phyloP scores from a whole-genome alignment of 2,113 vertebrate genomes.

The Perccottus glenii region DNA sequence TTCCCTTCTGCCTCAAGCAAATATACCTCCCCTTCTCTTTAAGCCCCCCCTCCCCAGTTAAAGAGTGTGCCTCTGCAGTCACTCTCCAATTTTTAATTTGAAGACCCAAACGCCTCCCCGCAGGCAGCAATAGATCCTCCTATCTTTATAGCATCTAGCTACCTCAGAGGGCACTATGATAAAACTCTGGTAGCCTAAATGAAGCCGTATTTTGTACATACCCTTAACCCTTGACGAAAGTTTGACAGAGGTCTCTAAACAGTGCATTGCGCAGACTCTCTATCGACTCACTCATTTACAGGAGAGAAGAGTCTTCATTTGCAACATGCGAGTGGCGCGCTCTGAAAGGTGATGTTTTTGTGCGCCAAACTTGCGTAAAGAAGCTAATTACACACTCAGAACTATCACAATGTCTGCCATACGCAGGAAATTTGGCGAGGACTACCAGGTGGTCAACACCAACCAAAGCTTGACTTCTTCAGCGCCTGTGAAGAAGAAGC shows the following conservation, averaged over 20 bases:
- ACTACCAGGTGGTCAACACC: slow-evolving; percentile 85
- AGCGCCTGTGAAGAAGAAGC: slow-evolving; percentile 80
- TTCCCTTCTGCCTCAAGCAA: slow-evolving; percentile 27
- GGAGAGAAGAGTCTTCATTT: slow-evolving; percentile 38
- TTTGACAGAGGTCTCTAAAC: slow-evolving; percentile 36
- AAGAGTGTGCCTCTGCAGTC: slow-evolving; percentile 42
- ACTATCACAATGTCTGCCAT: slow-evolving; percentile 78
- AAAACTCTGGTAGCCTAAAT: background rate
- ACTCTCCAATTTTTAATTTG: slow-evolving; percentile 27
- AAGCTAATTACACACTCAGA: slow-evolving; percentile 30
- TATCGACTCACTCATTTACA: slow-evolving; percentile 35
- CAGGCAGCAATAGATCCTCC: slow-evolving; percentile 2
- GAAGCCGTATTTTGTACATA: background rate
- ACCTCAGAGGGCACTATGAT: slow-evolving; percentile 15
- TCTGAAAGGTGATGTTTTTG: slow-evolving; percentile 38
- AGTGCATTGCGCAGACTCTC: slow-evolving; percentile 64
- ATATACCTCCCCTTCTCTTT: background rate
- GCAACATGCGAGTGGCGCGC: slow-evolving; percentile 34
- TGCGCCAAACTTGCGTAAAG: slow-evolving; percentile 55
- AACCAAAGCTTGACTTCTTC: slow-evolving; percentile 64
- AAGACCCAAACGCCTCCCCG: slow-evolving; percentile 21
- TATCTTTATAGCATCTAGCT: background rate
- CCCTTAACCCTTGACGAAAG: slow-evolving; percentile 22
- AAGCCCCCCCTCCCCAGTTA: slow-evolving; percentile 9
- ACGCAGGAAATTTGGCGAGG: slow-evolving; percentile 85